Conservation (phyloP, 2,113 vertebrate genomes). For the Actinemys pallida region DNA sequence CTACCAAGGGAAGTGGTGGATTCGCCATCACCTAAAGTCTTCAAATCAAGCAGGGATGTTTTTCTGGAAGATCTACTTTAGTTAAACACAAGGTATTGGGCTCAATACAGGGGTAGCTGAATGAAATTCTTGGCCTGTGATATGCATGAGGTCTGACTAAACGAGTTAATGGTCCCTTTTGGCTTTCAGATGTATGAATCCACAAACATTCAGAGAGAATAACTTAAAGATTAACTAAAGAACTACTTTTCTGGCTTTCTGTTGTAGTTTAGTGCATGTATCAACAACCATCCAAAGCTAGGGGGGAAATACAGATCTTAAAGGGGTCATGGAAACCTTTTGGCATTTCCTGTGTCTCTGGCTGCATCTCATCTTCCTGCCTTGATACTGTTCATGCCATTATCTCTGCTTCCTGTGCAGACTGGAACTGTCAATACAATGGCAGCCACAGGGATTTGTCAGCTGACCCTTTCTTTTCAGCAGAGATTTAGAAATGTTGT, state of each 20-base stretch:
- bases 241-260: neutral
- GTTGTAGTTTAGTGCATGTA: neutral
- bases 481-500: neutral
- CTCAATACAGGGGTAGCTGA: neutral
- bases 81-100: neutral
- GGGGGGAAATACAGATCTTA: neutral
- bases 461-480: neutral
- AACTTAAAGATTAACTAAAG: neutral
- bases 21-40: neutral
- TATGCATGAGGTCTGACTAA: neutral
- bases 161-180: neutral
- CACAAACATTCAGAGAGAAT: neutral
- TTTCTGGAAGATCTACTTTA: neutral
- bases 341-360: neutral
- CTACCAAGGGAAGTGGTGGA: neutral
- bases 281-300: neutral
- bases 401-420: fast-evolving
- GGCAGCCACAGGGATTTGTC: neutral
- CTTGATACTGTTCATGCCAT: neutral
- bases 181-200: neutral
- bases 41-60: neutral
- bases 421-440: neutral
- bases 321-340: neutral
- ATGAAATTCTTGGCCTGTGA: neutral
- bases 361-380: neutral